A percentile compares a stretch with the other conserved stretches of the same genome.
phyloP scores from a whole-genome alignment of 1,140 invertebrate genomes.

The Aphis gossypii region DNA sequence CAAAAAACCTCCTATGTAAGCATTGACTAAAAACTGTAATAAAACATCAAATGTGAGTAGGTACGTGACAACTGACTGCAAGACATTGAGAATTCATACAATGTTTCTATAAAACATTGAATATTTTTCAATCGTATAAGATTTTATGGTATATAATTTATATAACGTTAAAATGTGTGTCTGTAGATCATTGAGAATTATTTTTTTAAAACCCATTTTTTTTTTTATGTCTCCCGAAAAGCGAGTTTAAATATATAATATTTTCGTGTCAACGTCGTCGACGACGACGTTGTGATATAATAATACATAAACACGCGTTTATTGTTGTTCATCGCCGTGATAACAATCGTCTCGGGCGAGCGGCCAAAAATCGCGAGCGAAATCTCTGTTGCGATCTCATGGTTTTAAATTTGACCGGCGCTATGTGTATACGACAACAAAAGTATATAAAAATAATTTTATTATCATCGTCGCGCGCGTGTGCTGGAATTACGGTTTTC shows the following conservation, averaged over 20 bases:
- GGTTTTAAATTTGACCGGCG: neutral
- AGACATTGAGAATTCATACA: too few species aligned
- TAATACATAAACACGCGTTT: neutral
- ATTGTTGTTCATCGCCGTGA: neutral
- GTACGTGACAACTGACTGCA: too few species aligned
- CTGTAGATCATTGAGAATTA: too few species aligned
- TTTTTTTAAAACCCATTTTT: too few species aligned
- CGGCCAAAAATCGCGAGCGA: constrained; percentile 14
- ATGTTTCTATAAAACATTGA: neutral
- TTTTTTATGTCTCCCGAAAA: too few species aligned
- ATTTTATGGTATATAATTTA: neutral
- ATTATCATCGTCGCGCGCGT: neutral
- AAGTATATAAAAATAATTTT: constrained; percentile 20
- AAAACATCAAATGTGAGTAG: too few species aligned
- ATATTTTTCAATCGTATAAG: neutral
- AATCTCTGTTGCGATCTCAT: neutral
- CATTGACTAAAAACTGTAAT: too few species aligned
- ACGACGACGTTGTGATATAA: neutral
- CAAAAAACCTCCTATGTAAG: too few species aligned
- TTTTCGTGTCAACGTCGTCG: too few species aligned
- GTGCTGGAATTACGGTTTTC: neutral
- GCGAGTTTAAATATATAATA: too few species aligned
- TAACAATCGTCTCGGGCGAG: constrained; percentile 29
- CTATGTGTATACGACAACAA: neutral
- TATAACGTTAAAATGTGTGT: too few species aligned